Percentiles rank a stretch among this genome's conserved stretches.
Conservation (phyloP, 2,888 invertebrate genomes). For the Drosophila tripunctata region DNA sequence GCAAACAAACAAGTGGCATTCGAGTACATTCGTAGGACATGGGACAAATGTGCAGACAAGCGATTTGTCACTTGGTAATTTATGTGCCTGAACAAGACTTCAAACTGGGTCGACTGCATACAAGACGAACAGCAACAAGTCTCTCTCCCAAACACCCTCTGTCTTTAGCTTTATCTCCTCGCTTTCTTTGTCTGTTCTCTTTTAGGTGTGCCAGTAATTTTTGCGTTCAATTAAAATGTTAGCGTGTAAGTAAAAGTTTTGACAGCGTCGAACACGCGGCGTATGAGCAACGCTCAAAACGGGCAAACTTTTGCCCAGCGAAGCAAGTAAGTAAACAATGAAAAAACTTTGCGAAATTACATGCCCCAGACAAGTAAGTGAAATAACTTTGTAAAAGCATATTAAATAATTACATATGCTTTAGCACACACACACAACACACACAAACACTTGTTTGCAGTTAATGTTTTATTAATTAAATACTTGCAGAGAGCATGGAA, state of each 20-base stretch:
- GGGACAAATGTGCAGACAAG: conserved; percentile 64
- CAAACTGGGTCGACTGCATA: conserved; percentile 39
- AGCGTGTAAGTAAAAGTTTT: conserved; percentile 49
- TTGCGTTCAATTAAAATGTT: conserved; percentile 62
- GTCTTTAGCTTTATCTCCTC: not conserved
- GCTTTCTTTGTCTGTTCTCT: not conserved
- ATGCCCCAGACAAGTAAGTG: conserved; percentile 26
- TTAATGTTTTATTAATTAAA: not conserved
- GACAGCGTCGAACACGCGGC: conserved; percentile 43
- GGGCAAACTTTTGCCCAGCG: conserved; percentile 19
- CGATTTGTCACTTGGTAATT: conserved; percentile 72
- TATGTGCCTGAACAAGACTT: conserved; percentile 28
- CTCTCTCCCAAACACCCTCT: not conserved
- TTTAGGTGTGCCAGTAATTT: conserved; percentile 41
- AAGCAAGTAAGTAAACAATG: conserved; percentile 14
- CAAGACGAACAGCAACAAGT: conserved; percentile 29
- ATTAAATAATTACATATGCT: conserved; percentile 45
- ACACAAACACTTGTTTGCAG: conserved; percentile 11
- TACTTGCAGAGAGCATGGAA: not conserved
- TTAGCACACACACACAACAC: not conserved
- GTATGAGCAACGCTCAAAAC: conserved; percentile 28
- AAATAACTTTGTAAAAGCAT: conserved; percentile 37
- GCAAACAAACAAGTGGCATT: conserved; percentile 61
- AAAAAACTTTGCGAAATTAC: conserved; percentile 38
- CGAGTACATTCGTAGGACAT: conserved; percentile 13